phyloP scores from a whole-genome alignment of 2,888 invertebrate genomes.

The Lasioglossum calceatum region DNA sequence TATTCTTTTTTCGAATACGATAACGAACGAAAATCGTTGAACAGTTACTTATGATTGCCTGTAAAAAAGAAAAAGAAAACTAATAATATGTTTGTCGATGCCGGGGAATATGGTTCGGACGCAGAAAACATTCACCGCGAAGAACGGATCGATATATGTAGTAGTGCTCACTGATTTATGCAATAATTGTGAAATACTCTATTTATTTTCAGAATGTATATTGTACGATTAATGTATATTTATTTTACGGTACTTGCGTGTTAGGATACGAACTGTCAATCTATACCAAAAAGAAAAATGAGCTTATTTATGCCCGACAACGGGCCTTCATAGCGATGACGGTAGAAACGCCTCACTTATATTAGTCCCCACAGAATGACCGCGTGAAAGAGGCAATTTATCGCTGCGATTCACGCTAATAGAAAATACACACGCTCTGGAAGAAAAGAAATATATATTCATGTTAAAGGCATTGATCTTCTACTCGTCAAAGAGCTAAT shows the following conservation, averaged over 20 bases:
- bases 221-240: slow-evolving; percentile 55
- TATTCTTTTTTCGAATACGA: slow-evolving; percentile 29
- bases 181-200: slow-evolving; percentile 74
- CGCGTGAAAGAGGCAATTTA: slow-evolving; percentile 44
- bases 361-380: slow-evolving; percentile 33
- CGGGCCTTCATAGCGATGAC: slow-evolving; percentile 37
- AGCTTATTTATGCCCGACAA: slow-evolving; percentile 59
- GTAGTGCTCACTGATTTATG: slow-evolving; percentile 72
- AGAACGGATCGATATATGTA: slow-evolving; percentile 11
- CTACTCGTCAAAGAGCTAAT: slow-evolving; percentile 41
- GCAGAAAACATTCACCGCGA: slow-evolving; percentile 7
- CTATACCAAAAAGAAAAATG: slow-evolving; percentile 67
- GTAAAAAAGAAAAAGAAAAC: slow-evolving; percentile 14
- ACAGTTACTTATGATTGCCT: slow-evolving; percentile 37
- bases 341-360: slow-evolving; percentile 28
- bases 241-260: slow-evolving; percentile 59
- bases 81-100: slow-evolving; percentile 33
- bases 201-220: slow-evolving; percentile 64
- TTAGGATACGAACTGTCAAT: slow-evolving; percentile 57
- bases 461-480: slow-evolving; percentile 39
- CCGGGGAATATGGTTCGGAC: slow-evolving; percentile 11
- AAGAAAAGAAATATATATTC: slow-evolving; percentile 8
- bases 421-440: slow-evolving; percentile 13
- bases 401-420: slow-evolving; percentile 25
- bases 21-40: slow-evolving; percentile 1